A percentile compares a stretch with the other conserved stretches of the same genome.
These are phyloP conservation scores for Sebastes schlegelii DNA, from an alignment of 2,113 vertebrate species.

Conservation along the genomic window DNA sequence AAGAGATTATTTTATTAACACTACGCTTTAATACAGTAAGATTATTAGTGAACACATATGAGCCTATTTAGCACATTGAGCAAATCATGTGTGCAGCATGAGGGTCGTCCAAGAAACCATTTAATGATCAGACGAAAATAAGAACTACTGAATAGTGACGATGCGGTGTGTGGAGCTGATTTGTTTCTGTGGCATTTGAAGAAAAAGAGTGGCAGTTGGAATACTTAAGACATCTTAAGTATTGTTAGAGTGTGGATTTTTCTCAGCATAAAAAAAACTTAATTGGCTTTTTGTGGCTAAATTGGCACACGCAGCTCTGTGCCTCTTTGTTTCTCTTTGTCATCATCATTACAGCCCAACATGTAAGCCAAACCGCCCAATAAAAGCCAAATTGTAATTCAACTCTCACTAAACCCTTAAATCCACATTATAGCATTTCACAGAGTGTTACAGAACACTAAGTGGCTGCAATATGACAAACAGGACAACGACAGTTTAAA, in stretches of 20 bases:
- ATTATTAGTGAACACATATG: neutral
- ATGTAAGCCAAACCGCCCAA: conserved; percentile 21
- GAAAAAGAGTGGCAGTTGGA: neutral
- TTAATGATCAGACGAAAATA: neutral
- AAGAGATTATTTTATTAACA: neutral
- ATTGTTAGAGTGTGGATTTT: neutral
- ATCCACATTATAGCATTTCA: neutral
- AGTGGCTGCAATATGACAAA: neutral
- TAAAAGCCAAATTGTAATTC: conserved; percentile 32
- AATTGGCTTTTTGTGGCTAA: conserved; percentile 11
- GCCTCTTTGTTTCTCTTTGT: conserved; percentile 25
- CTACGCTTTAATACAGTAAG: neutral
- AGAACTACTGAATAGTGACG: neutral
- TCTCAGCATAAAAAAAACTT: neutral
- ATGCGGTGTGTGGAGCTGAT: neutral
- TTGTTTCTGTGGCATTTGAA: conserved; percentile 9
- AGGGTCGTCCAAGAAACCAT: neutral
- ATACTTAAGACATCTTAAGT: conserved; percentile 9
- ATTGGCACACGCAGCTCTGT: conserved; percentile 1
- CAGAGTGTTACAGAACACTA: neutral
- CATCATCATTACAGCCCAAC: conserved; percentile 13
- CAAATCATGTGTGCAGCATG: neutral
- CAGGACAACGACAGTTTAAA: neutral
- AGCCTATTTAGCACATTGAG: neutral
- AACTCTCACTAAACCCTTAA: conserved; percentile 3